Base-by-base conservation (phyloP, 64 coral and sea anemone species). In the Actinia equina region DNA sequence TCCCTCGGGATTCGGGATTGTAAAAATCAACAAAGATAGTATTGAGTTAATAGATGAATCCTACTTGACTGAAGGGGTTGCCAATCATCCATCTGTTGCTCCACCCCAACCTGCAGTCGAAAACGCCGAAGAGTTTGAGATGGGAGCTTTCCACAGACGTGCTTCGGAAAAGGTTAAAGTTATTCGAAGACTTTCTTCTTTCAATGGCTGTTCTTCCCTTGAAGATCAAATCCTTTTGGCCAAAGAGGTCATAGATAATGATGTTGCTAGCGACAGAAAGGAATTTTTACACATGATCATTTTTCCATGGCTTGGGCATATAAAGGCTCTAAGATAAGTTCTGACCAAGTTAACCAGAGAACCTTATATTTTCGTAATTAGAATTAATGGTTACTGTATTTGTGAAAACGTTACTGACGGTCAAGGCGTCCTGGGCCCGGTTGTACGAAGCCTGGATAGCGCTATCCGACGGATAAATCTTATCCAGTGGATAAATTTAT, bases 1-100 rank as follows among this genome's bases (percentile, higher is more conserved):
- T 12, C 69, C 69, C 13, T 30, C 69, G 0, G 27, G 69, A 74
- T 25, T 15, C 25, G 27, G 69, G 22, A 74, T 74, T 18, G 69
- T 74, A 11, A 26, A 30, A 41, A 27, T 74, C 69, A 26, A 74
- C 26, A 12, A 41, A 25, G 69, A 41, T 17, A 6, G 26, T 30
- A 27, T 74, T 74, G 69, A 74, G 27, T 74, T 74, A 42, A 74
- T 74, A 30, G 69, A 74, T 74, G 69, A 74, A 74, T 74, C 69
- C 4, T 74, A 27, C 69, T 30, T 74, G 25, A 41, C 13, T 30
- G 25, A 30, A 13, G 69, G 69, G 13, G 23, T 11, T 30, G 26
- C 41, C 25, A n/a, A 65, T 65, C 62, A 23, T n/a, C 69, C 69
- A 74, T 20, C 22, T 10, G 18, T 22, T 23, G 27, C 69, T 7